Evolutionary conservation across 2,797 vertebrate species (phyloP), one percentile per base, ranked within the genome.

Genomic region (Urosaurus nigricauda): DNA sequence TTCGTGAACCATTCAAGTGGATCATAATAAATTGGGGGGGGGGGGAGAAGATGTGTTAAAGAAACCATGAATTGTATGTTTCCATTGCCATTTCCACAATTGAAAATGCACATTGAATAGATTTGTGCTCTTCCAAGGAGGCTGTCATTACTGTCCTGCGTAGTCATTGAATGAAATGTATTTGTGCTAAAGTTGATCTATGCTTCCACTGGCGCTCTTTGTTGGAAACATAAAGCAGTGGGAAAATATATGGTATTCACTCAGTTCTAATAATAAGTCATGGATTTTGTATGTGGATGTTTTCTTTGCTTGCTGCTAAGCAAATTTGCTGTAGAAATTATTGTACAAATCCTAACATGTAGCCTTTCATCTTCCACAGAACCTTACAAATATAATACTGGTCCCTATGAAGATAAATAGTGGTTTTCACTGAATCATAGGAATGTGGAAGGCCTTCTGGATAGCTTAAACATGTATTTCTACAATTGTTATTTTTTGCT

Each of bases 221-320:
- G 70, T 85, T 21, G 65, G 83, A 56, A 93, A 86, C 32, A 79
- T 79, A 90, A 92, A 89, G 81, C 70, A 78, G 87, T 74, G 85
- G 37, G 56, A 85, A 91, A 93, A 84, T 85, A 32, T 51, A 7
- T 90, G 85, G 89, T 37, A 83, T 92, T 89, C 83, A 75, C 40
- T 84, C 73, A 71, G 26, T 84, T 87, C 84, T 78, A 24, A 43
- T 89, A 75, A 37, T 88, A 89, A 89, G 35, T 56, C 58, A 63
- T 91, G 24, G 80, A 74, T 63, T 88, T 63, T 9, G n/a, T 85
- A 91, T 89, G 82, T 70, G 85, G 84, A 87, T 58, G 51, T 7
- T 83, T 91, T 90, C 43, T 51, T 90, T 88, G 43, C 79, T 43
- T 88, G 70, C 87, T n/a, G 83, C 78, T 71, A 71, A 79, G 58